Evolutionary conservation across 2,797 vertebrate species (phyloP), one percentile per base, ranked within the genome.

Genomic region (Tokudaia muenninki): DNA sequence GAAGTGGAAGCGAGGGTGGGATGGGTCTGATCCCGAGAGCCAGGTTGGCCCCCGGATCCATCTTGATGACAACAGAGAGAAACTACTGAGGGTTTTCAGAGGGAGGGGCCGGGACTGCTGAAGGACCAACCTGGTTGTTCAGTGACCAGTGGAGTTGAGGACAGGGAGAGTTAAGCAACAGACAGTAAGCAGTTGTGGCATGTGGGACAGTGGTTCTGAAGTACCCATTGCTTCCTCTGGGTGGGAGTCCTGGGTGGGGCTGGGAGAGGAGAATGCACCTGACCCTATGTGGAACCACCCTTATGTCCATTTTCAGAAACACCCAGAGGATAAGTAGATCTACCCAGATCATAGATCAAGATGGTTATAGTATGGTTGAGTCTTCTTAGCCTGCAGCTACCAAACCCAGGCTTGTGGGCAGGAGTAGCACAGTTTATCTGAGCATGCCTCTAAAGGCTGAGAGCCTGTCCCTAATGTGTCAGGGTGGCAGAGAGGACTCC

Each of bases 21-120:
- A 1, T 37, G 57, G 34, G 10, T 41, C 74, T 5, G 31, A 10
- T 31, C 78, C 47, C 67, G 1, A 55, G 47, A 47, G 65, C 16
- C 31, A 10, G 21, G 19, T 57, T 26, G 79, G 50, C 55, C 3
- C 75, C 61, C 29, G 79, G 75, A 26, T 81, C 57, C 31, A n/a
- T 78, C 65, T 94, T n/a, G 59, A 93, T 89, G 41, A 41, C 12
- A 84, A 4, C 29, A 34, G 75, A 21, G 81, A 55, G 77, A 80
- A 77, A 65, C 24, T 37, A n/a, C 7, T 7, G 19, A 77, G 41
- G 17, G 31, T 31, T 92, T 70, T 61, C 59, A 87, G 41, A 0
- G 34, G 37, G 87, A 59, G n/a, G 50, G 14, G 6, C 6, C 17
- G 0, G 1, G 22, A 11, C 67, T 41, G 4, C 16, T 44, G 88